phyloP scores from a whole-genome alignment of 2,113 vertebrate genomes.

The Delphinapterus leucas region DNA sequence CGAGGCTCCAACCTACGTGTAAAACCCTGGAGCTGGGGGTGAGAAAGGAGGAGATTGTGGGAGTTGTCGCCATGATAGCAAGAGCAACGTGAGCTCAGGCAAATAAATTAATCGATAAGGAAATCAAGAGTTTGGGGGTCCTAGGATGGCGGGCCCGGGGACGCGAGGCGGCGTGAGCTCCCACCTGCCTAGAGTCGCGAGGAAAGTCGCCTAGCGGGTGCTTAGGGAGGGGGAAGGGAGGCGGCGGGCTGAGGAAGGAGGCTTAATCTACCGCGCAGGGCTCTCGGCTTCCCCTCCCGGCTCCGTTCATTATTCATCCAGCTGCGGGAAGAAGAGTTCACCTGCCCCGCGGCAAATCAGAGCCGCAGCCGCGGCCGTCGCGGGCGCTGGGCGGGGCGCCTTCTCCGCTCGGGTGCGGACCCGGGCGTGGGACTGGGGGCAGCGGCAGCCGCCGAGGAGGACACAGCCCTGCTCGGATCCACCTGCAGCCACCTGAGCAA shows the following conservation, averaged over 20 bases:
- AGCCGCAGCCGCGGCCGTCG: not conserved
- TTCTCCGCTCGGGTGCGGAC: accelerated
- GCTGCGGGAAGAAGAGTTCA: conserved; percentile 46
- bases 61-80: conserved; percentile 19
- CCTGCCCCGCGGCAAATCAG: not conserved
- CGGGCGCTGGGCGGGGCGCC: not conserved
- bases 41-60: not conserved
- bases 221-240: not conserved
- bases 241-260: not conserved
- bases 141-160: not conserved
- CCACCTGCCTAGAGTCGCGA: not conserved
- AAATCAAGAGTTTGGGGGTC: not conserved
- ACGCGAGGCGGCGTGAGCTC: not conserved
- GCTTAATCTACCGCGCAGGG: accelerated
- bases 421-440: accelerated
- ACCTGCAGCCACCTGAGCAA: not conserved
- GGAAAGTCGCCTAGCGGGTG: not conserved
- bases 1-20: not conserved
- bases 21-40: not conserved
- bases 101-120: not conserved
- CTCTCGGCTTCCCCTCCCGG: not conserved
- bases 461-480: not conserved
- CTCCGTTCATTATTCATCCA: conserved; percentile 59
- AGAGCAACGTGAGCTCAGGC: not conserved
- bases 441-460: not conserved